Percentiles rank a stretch among this genome's conserved stretches.
Conservation (phyloP, 2,888 invertebrate species). For the Ganaspis brasiliensis region DNA sequence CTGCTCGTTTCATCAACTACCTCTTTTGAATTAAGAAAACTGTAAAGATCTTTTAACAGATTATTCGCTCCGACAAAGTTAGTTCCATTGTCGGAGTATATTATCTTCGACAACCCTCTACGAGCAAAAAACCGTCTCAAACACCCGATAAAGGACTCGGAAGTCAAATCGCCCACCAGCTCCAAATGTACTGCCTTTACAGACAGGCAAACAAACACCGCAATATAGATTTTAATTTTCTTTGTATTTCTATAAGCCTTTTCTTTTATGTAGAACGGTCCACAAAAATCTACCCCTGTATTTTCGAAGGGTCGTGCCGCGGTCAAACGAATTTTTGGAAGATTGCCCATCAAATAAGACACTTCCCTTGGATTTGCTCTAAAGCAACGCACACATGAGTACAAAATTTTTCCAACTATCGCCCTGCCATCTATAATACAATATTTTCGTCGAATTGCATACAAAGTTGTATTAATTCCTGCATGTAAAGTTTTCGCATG, state of each 20-base stretch:
- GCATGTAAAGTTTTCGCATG: not conserved
- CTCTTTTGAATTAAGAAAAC: too few species aligned
- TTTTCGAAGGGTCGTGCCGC: slow-evolving; percentile 60
- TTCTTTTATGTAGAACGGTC: slow-evolving; percentile 65
- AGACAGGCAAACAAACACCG: slow-evolving; percentile 69
- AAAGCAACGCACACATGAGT: slow-evolving; percentile 56
- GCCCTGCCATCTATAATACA: not conserved
- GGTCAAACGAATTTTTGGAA: slow-evolving; percentile 61
- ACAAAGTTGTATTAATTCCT: not conserved
- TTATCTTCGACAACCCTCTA: slow-evolving; percentile 61
- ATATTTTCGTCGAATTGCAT: not conserved
- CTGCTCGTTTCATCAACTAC: too few species aligned
- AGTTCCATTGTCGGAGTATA: slow-evolving; percentile 71
- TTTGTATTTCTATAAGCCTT: slow-evolving; percentile 51
- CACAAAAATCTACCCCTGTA: slow-evolving; percentile 65
- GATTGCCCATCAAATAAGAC: slow-evolving; percentile 64
- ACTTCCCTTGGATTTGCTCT: slow-evolving; percentile 53
- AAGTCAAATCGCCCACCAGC: slow-evolving; percentile 65
- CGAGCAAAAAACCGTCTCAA: slow-evolving; percentile 70
- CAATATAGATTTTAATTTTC: slow-evolving; percentile 54
- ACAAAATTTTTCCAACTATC: not conserved
- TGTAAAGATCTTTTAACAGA: slow-evolving; percentile 57
- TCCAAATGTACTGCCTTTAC: slow-evolving; percentile 72
- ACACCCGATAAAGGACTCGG: slow-evolving; percentile 69
- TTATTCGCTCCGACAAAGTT: slow-evolving; percentile 71